These are phyloP conservation scores for Xestia rhomboidea DNA, from an alignment of 2,888 invertebrate species.

Conservation along the genomic window DNA sequence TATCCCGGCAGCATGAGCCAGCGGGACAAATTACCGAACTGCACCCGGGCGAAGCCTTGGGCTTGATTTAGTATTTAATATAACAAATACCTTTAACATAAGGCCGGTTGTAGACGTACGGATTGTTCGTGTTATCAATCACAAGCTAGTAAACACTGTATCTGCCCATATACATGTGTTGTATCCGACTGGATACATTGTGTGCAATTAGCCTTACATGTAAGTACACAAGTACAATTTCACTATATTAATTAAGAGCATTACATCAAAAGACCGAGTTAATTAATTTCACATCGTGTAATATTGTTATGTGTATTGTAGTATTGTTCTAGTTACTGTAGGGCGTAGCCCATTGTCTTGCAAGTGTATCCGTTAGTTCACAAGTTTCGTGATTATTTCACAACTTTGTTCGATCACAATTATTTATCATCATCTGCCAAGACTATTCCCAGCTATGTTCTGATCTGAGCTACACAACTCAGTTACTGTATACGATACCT, in stretches of 20 bases:
- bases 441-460: neutral
- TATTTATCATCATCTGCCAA: neutral
- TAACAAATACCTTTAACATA: neutral
- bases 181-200: neutral
- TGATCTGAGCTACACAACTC: too few relatives aligned
- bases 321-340: neutral
- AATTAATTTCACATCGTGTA: constrained; percentile 32
- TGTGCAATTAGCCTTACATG: constrained; percentile 13
- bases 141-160: constrained; percentile 20
- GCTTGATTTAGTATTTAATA: too few relatives aligned
- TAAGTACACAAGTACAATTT: neutral
- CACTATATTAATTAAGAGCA: constrained; percentile 19
- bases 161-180: neutral
- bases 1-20: too few relatives aligned
- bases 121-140: neutral
- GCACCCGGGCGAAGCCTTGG: too few relatives aligned
- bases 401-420: neutral
- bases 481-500: too few relatives aligned
- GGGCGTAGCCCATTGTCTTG: neutral
- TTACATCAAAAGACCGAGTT: constrained; percentile 33
- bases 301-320: neutral
- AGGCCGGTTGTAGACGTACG: neutral
- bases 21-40: too few relatives aligned
- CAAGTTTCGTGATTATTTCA: neutral
- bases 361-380: neutral